phyloP scores from a whole-genome alignment of 1,140 invertebrate genomes.

The Aphelinus certus region DNA sequence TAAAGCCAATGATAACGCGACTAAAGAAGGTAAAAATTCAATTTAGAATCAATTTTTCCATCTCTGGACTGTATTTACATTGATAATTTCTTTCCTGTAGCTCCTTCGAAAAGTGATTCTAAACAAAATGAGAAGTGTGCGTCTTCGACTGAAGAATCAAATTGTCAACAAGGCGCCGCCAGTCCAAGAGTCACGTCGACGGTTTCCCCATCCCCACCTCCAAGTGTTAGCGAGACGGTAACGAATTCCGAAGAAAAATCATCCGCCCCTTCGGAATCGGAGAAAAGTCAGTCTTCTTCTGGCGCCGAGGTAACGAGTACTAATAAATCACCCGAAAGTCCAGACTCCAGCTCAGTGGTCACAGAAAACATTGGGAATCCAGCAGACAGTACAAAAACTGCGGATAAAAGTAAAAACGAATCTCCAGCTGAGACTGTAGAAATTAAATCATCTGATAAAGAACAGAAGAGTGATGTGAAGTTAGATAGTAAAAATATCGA shows the following conservation, averaged over 20 bases:
- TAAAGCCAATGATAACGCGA: neutral
- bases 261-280: neutral
- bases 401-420: neutral
- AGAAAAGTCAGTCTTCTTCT: constrained; percentile 19
- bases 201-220: constrained; percentile 56
- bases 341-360: constrained; percentile 57
- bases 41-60: neutral
- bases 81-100: constrained; percentile 1
- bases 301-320: constrained; percentile 45
- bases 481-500: constrained; percentile 27
- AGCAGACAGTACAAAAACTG: constrained; percentile 30
- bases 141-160: constrained; percentile 38
- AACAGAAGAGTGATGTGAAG: constrained; percentile 33
- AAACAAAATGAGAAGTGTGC: constrained; percentile 29
- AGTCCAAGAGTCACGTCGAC: constrained; percentile 58
- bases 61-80: neutral
- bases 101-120: neutral
- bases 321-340: constrained; percentile 55
- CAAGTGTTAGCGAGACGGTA: neutral
- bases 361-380: constrained; percentile 17
- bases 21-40: constrained; percentile 29
- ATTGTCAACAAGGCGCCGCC: constrained; percentile 44
- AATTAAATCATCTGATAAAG: neutral
- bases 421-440: neutral
- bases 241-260: constrained; percentile 19